phyloP scores from a whole-genome alignment of 2,113 vertebrate genomes.

The Dicentrarchus labrax region DNA sequence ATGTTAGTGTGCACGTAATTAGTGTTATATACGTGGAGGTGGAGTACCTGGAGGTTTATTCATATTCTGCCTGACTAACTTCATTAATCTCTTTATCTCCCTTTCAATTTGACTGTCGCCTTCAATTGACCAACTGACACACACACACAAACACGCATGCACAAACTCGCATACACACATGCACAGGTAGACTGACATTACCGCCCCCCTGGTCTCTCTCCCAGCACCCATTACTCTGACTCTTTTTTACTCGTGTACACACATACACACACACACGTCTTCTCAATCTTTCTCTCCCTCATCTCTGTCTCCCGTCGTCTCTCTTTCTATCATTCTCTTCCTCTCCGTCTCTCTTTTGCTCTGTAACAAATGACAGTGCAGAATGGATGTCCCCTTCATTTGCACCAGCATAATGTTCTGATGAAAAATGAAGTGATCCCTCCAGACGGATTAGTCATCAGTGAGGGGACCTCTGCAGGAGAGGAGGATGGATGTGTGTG shows the following conservation, averaged over 20 bases:
- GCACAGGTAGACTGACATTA: not conserved
- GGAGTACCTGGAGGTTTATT: slow-evolving; percentile 56
- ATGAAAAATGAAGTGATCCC: slow-evolving; percentile 82
- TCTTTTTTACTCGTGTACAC: slow-evolving; percentile 2
- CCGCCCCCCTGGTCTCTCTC: not conserved
- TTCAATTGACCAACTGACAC: slow-evolving; percentile 54
- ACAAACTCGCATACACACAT: not conserved
- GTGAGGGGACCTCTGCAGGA: slow-evolving; percentile 65
- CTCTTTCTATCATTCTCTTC: slow-evolving; percentile 28
- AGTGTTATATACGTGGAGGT: slow-evolving; percentile 9
- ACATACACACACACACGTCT: not conserved
- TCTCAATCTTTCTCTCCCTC: not conserved
- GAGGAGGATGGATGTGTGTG: slow-evolving; percentile 16
- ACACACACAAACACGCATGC: not conserved
- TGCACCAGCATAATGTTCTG: slow-evolving; percentile 73
- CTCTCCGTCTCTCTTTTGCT: slow-evolving; percentile 24
- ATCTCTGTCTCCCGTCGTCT: slow-evolving; percentile 14
- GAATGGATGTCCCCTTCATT: slow-evolving; percentile 80
- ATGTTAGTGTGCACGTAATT: slow-evolving; percentile 17
- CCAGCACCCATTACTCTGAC: not conserved
- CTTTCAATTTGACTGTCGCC: slow-evolving; percentile 60
- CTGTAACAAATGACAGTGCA: slow-evolving; percentile 65
- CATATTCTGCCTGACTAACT: slow-evolving; percentile 68
- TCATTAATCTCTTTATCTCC: slow-evolving; percentile 49
- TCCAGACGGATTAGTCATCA: slow-evolving; percentile 78